Conservation (phyloP, 2,797 vertebrate genomes). For the Decapterus maruadsi region DNA sequence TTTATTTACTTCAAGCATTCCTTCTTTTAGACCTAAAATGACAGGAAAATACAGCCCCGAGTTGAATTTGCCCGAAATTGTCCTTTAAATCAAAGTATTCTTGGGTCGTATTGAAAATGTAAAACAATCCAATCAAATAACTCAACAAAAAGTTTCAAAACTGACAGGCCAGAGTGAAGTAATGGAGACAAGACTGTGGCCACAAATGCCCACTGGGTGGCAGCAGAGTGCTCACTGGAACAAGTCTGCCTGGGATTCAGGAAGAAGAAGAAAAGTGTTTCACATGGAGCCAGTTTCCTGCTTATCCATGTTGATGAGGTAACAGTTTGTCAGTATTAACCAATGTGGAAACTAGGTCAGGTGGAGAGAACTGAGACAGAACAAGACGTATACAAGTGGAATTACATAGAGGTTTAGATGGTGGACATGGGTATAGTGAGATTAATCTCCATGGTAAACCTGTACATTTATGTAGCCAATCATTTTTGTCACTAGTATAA, state of each 20-base stretch:
- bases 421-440: not conserved
- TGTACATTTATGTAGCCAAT: not conserved
- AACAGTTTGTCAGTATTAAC: not conserved
- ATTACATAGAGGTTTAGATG: not conserved
- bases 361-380: not conserved
- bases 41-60: too few species aligned
- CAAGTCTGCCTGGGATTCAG: not conserved
- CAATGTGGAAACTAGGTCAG: not conserved
- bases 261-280: not conserved
- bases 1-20: too few species aligned
- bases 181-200: not conserved
- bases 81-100: not conserved
- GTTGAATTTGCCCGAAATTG: too few species aligned
- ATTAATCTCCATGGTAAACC: not conserved
- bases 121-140: not conserved
- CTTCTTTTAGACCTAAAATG: too few species aligned
- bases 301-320: not conserved
- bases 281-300: not conserved
- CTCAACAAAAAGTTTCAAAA: not conserved
- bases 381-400: not conserved
- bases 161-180: too few species aligned
- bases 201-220: conserved; percentile 48
- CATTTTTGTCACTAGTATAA: not conserved
- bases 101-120: not conserved
- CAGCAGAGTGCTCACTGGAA: conserved; percentile 45